phyloP scores from a whole-genome alignment of 2,113 vertebrate species.

The Apaloderma vittatum region DNA sequence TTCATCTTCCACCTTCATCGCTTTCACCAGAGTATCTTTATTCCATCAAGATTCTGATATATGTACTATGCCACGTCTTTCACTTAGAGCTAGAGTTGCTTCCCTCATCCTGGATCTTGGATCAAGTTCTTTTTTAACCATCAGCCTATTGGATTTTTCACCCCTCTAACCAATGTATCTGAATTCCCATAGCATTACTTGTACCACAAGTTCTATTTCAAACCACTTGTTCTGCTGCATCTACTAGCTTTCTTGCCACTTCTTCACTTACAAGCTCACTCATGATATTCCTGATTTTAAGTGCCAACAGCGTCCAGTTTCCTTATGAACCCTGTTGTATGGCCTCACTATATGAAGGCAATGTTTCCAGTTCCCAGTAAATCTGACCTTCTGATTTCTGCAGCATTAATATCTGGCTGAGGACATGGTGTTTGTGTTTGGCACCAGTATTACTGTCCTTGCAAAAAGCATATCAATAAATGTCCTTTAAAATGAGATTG shows the following conservation, averaged over 20 bases:
- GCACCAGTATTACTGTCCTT: not conserved
- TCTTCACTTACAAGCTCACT: not conserved
- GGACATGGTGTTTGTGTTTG: not conserved
- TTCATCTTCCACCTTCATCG: not conserved
- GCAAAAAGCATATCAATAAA: not conserved
- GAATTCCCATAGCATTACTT: not conserved
- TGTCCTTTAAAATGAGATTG: not conserved
- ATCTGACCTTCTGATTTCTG: not conserved
- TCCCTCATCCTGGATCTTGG: not conserved
- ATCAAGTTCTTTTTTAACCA: not conserved
- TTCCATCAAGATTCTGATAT: not conserved
- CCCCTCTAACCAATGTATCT: not conserved
- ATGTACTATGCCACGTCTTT: not conserved
- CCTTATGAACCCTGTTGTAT: accelerated
- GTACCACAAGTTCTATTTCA: not conserved
- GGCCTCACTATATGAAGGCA: not conserved
- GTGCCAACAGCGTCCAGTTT: not conserved
- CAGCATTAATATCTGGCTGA: not conserved
- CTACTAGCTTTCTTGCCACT: not conserved
- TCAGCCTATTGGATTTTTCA: not conserved
- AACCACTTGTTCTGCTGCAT: not conserved
- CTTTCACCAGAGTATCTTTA: not conserved
- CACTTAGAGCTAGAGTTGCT: not conserved
- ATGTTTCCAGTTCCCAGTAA: not conserved
- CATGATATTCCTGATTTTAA: not conserved